phyloP scores from a whole-genome alignment of 2,113 vertebrate species.

The Sceloporus tristichus region DNA sequence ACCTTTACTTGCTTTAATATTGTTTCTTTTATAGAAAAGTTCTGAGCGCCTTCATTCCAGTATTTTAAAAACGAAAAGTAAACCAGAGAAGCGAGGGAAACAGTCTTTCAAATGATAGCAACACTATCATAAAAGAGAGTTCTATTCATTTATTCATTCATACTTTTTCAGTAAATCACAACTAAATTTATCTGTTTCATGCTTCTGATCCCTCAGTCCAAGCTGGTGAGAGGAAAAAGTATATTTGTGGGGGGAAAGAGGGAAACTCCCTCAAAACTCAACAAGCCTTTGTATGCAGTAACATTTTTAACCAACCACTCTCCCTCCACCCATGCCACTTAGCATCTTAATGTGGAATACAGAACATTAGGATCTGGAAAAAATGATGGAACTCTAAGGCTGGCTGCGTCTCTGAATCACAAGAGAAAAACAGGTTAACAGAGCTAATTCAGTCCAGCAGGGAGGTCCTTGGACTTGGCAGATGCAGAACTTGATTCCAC shows the following conservation, averaged over 20 bases:
- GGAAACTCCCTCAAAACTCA: slow-evolving; percentile 65
- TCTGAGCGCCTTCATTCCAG: not conserved
- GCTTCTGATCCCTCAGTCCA: slow-evolving; percentile 44
- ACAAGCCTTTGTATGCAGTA: slow-evolving; percentile 66
- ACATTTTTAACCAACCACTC: slow-evolving; percentile 39
- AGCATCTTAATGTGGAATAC: slow-evolving; percentile 56
- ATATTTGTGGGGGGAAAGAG: slow-evolving; percentile 32
- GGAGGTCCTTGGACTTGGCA: not conserved
- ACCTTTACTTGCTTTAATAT: not conserved
- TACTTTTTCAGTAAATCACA: not conserved
- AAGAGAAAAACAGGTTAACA: not conserved
- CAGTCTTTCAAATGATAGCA: not conserved
- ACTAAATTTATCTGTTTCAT: slow-evolving; percentile 37
- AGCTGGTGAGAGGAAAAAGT: slow-evolving; percentile 55
- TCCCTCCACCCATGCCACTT: slow-evolving; percentile 60
- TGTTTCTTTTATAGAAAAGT: not conserved
- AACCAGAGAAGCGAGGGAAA: not conserved
- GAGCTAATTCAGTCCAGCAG: not conserved
- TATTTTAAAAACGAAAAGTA: not conserved
- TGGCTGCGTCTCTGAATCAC: slow-evolving; percentile 42
- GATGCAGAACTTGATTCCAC: not conserved
- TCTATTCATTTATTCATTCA: not conserved
- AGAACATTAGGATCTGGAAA: slow-evolving; percentile 64
- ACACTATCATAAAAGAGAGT: not conserved
- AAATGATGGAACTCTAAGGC: slow-evolving; percentile 56